phyloP scores from a whole-genome alignment of 2,113 vertebrate genomes.

The Alligator mississippiensis region DNA sequence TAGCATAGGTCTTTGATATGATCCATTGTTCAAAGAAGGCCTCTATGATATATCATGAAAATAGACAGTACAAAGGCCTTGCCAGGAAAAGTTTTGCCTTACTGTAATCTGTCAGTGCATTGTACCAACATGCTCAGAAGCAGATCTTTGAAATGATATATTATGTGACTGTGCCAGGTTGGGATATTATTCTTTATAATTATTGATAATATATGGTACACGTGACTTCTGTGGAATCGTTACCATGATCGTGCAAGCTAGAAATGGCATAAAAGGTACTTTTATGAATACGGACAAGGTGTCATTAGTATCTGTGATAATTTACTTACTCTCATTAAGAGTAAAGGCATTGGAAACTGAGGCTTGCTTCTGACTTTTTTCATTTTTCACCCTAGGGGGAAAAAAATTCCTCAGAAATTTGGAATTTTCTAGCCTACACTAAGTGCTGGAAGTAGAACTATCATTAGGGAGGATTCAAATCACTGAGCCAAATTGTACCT shows the following conservation, averaged over 20 bases:
- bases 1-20: background rate
- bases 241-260: slow-evolving; percentile 5
- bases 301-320: background rate
- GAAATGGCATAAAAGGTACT: background rate
- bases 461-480: background rate
- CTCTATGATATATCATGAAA: background rate
- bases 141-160: slow-evolving; percentile 8
- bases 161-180: slow-evolving; percentile 10
- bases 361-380: background rate
- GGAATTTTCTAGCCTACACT: background rate
- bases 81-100: background rate
- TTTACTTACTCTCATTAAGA: background rate
- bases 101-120: background rate
- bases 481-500: background rate
- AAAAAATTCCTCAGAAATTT: background rate
- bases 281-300: background rate
- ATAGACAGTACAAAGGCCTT: background rate
- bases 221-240: background rate
- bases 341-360: background rate
- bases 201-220: slow-evolving; percentile 19
- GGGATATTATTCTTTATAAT: slow-evolving; percentile 1
- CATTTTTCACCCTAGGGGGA: accelerated
- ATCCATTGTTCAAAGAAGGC: background rate
- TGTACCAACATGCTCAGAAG: background rate
- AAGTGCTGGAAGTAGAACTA: background rate